phyloP scores from a whole-genome alignment of 2,113 vertebrate species.

The Odontesthes bonariensis region DNA sequence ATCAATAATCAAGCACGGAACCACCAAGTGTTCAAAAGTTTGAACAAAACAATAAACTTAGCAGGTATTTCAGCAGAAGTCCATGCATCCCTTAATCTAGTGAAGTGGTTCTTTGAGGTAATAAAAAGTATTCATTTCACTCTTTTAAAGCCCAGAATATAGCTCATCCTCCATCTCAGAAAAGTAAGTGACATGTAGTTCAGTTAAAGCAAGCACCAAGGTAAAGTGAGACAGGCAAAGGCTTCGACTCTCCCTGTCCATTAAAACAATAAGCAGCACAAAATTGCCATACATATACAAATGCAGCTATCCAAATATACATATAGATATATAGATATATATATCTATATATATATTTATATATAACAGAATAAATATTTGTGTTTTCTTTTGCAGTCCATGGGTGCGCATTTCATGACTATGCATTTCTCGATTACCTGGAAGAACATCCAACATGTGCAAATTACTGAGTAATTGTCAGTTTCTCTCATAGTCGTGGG shows the following conservation, averaged over 20 bases:
- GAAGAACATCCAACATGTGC: slow-evolving; percentile 86
- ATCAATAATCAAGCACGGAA: slow-evolving; percentile 49
- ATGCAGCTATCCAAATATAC: slow-evolving; percentile 87
- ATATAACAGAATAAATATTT: slow-evolving; percentile 83
- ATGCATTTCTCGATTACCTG: slow-evolving; percentile 79
- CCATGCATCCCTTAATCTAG: slow-evolving; percentile 76
- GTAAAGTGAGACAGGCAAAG: slow-evolving; percentile 76
- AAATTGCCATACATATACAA: slow-evolving; percentile 81
- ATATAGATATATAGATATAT: slow-evolving; percentile 28
- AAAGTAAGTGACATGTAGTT: slow-evolving; percentile 74
- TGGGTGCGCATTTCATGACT: slow-evolving; percentile 61
- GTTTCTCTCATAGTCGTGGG: slow-evolving; percentile 88
- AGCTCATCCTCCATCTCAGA: slow-evolving; percentile 70
- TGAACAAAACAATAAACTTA: slow-evolving; percentile 58
- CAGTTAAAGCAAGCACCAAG: slow-evolving; percentile 82
- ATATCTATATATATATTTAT: slow-evolving; percentile 19
- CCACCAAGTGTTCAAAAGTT: slow-evolving; percentile 56
- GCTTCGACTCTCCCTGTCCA: slow-evolving; percentile 71
- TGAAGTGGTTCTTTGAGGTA: slow-evolving; percentile 84
- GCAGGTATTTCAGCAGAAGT: slow-evolving; percentile 74
- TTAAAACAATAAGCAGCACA: slow-evolving; percentile 84
- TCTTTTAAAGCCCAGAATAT: slow-evolving; percentile 70
- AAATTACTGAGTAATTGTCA: slow-evolving; percentile 81
- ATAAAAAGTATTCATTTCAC: slow-evolving; percentile 81
- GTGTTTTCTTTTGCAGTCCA: slow-evolving; percentile 71